Base-by-base conservation (phyloP, 2,888 invertebrate species). In the Strigamia maritima region DNA sequence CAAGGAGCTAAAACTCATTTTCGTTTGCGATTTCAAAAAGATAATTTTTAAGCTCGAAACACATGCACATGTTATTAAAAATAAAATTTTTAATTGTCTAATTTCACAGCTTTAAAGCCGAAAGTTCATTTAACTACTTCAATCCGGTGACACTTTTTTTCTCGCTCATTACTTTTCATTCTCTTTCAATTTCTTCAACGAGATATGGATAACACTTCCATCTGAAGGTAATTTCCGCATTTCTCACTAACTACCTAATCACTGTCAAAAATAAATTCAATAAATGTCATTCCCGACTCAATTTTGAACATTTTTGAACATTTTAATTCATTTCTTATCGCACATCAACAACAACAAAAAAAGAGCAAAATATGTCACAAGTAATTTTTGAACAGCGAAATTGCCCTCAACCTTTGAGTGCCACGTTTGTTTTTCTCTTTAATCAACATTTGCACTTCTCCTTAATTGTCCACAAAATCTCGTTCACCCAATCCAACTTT, bases 341-440 rank as follows among this genome's bases (percentile, higher is more conserved):
- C 1, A 16, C 1, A 44, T 10, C 35, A 35, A 35, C 4, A 35
- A 4, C 35, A 35, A 35, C 4, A 35, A 35, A 35, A 35, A 35
- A 35, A 35, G 10, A 35, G n/a, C n/a, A 35, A 35, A 35, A 44
- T 14, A 16, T 14, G n/a, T 16, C 44, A 10, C 44, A 3, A 16
- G 16, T n/a, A 44, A 16, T 44, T 44, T 44, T n/a, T n/a, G 14
- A 44, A 14, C 44, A 44, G 12, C 44, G n/a, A 44, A 44, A 44
- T 44, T 44, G 44, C 44, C 44, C 35, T 35, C 35, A 3, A 44
- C 1, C 19, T n/a, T 60, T 24, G 60, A 60, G 24, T 60, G 60
- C 7, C 60, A 60, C 19, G 60, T 60, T 60, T 60, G 60, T 60
- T 60, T 60, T 60, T 19, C 60, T 60, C 60, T 60, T 60, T n/a